Conservation (phyloP, 1,140 invertebrate species). For the Heliconius nattereri region DNA sequence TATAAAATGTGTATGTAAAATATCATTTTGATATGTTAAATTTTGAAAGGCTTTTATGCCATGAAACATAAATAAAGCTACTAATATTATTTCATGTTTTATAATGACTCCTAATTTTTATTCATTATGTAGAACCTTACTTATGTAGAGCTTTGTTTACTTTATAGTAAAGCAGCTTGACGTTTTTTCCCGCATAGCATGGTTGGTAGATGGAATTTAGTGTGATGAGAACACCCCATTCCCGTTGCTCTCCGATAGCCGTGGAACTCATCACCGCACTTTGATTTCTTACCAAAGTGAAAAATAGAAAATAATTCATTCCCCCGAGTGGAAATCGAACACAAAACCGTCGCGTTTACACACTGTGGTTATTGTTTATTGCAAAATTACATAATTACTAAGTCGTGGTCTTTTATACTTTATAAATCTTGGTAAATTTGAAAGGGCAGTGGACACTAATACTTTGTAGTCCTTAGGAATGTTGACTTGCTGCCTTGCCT, state of each 20-base stretch:
- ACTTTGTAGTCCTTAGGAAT: slow-evolving; percentile 84
- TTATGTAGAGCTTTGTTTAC: too few species aligned
- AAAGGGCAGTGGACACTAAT: slow-evolving; percentile 85
- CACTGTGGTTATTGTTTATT: background rate
- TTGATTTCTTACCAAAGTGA: too few species aligned
- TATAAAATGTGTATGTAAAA: slow-evolving; percentile 3
- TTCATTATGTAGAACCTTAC: background rate
- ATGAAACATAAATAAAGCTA: slow-evolving; percentile 2
- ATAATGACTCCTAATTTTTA: background rate
- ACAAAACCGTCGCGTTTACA: too few species aligned
- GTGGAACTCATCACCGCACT: too few species aligned
- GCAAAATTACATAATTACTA: slow-evolving; percentile 50
- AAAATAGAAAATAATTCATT: too few species aligned
- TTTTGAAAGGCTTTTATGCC: background rate
- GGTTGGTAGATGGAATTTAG: too few species aligned
- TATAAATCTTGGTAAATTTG: slow-evolving; percentile 87
- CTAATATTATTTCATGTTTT: background rate
- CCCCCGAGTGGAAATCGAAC: too few species aligned
- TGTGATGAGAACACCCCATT: too few species aligned
- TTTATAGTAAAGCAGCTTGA: slow-evolving; percentile 4
- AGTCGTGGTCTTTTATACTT: slow-evolving; percentile 83
- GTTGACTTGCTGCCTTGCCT: slow-evolving; percentile 84
- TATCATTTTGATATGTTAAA: background rate
- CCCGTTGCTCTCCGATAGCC: too few species aligned
- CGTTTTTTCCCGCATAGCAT: too few species aligned